A percentile compares a stretch with the other conserved stretches of the same genome.
Conservation (phyloP, 2,113 vertebrate species). For the Gallinago undulata region DNA sequence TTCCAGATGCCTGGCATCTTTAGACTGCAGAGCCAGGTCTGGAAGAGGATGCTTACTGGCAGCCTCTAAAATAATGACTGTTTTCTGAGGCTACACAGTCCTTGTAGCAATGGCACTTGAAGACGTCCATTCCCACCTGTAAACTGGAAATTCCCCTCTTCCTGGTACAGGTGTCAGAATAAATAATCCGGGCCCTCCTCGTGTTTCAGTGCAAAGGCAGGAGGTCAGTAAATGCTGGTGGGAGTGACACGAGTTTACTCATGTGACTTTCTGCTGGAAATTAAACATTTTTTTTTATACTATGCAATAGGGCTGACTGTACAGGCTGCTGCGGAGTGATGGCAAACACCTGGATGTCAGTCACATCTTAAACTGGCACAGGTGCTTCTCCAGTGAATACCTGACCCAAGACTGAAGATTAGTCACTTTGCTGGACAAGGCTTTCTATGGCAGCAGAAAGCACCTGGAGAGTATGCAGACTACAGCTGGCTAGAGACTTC, state of each 20-base stretch:
- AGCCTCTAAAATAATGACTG: constrained; percentile 5
- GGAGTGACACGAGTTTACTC: not conserved
- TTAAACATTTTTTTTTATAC: not conserved
- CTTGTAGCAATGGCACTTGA: not conserved
- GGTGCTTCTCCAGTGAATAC: not conserved
- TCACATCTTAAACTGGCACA: not conserved
- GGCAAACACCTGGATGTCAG: not conserved
- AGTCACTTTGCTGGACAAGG: not conserved
- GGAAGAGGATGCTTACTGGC: constrained; percentile 25
- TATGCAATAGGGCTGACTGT: not conserved
- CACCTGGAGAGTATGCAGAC: not conserved
- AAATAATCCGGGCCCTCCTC: not conserved
- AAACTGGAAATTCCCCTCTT: constrained; percentile 39
- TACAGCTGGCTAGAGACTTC: not conserved
- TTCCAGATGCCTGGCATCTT: not conserved
- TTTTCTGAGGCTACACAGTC: not conserved
- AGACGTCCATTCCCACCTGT: not conserved
- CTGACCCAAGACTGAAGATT: not conserved
- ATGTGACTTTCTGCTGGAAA: not conserved
- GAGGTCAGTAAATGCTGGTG: not conserved
- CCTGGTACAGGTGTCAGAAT: constrained; percentile 16
- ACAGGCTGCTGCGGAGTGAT: not conserved
- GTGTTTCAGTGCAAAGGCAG: not conserved
- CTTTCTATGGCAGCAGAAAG: not conserved
- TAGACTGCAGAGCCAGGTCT: not conserved